Evolutionary conservation across 2,888 invertebrate species (phyloP).

Genomic region (Trichopria drosophilae): DNA sequence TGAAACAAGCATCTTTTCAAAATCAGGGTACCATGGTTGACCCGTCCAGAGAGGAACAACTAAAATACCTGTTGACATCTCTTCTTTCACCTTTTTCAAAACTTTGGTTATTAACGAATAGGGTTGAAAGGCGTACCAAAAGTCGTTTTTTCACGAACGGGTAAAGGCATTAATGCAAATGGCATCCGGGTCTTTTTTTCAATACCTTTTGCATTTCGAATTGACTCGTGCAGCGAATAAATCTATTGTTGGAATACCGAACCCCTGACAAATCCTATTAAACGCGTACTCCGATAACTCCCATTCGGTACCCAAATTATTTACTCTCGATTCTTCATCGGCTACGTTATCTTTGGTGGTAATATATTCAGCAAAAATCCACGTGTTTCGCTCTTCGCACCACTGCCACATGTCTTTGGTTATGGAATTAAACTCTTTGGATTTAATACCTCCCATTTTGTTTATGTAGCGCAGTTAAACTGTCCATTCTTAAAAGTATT

Average conservation of each 20-base stretch:
- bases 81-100: background rate
- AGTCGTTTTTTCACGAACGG: background rate
- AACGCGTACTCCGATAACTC: too few species aligned
- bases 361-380: background rate
- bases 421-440: background rate
- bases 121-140: conserved; percentile 1
- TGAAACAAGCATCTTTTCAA: too few species aligned
- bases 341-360: too few species aligned
- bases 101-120: conserved; percentile 1
- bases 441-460: conserved; percentile 2
- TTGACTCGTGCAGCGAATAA: background rate
- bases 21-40: too few species aligned
- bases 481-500: conserved; percentile 1
- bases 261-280: background rate
- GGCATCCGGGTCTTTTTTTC: too few species aligned
- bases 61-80: background rate
- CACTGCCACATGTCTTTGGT: conserved; percentile 1
- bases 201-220: background rate
- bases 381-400: too few species aligned
- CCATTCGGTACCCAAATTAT: too few species aligned
- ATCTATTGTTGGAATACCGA: background rate
- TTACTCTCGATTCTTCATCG: too few species aligned
- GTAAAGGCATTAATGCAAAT: too few species aligned
- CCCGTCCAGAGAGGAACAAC: too few species aligned
- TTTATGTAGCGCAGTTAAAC: background rate